Evolutionary conservation across 2,888 invertebrate genomes (phyloP).

Genomic region (Macrostomum cliftonense): DNA sequence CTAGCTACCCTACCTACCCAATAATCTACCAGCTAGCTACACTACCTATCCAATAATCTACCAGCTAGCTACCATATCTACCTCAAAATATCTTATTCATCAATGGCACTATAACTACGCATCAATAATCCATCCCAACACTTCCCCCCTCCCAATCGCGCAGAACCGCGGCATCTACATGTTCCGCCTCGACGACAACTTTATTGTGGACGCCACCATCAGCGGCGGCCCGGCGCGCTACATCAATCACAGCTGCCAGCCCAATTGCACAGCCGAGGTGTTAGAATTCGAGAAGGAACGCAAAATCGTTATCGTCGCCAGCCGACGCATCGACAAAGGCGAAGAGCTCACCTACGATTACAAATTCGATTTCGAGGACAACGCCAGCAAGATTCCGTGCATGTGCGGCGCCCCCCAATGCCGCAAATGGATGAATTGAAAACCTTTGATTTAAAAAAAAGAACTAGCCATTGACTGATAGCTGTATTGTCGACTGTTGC

Average conservation of each 20-base stretch:
- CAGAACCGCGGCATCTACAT: slow-evolving; percentile 37
- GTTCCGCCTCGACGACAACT: slow-evolving; percentile 81
- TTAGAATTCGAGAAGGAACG: slow-evolving; percentile 86
- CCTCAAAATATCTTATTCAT: too few relatives aligned
- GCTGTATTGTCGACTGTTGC: too few relatives aligned
- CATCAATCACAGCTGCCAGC: slow-evolving; percentile 97
- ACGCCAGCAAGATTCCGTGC: slow-evolving; percentile 93
- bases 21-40: too few relatives aligned
- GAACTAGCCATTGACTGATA: too few relatives aligned
- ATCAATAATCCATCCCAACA: too few relatives aligned
- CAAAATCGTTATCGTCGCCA: slow-evolving; percentile 82
- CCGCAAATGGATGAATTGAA: slow-evolving; percentile 68
- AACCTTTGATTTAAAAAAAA: background rate
- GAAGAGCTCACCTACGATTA: slow-evolving; percentile 62
- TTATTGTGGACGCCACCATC: slow-evolving; percentile 90
- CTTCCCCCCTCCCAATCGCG: too few relatives aligned
- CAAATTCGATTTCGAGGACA: slow-evolving; percentile 52
- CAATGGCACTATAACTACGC: too few relatives aligned
- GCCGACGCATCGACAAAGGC: slow-evolving; percentile 74
- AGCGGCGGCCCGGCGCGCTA: slow-evolving; percentile 80
- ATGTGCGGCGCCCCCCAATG: slow-evolving; percentile 96
- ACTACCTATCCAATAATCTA: too few relatives aligned
- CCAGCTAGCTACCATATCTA: too few relatives aligned
- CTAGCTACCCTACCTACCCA: too few relatives aligned
- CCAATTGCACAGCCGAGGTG: slow-evolving; percentile 94